Evolutionary conservation across 2,113 vertebrate genomes (phyloP).

Genomic region (Melospiza melodia): DNA sequence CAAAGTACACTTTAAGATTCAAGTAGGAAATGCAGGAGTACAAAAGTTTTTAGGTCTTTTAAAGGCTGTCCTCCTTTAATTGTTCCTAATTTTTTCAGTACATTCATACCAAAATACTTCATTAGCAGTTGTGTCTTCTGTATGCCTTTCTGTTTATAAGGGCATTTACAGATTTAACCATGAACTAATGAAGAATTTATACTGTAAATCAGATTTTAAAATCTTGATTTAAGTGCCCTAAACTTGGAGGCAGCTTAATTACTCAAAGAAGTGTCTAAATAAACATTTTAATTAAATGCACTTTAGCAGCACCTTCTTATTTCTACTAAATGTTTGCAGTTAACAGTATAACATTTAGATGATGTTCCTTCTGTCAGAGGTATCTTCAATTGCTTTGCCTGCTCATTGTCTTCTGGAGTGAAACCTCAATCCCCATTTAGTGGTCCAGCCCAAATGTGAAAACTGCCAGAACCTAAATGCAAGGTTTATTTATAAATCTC

Average conservation of each 20-base stretch:
- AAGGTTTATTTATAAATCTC: not conserved
- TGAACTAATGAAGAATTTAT: not conserved
- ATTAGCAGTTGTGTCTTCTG: not conserved
- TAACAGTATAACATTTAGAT: not conserved
- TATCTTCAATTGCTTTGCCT: not conserved
- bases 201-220: not conserved
- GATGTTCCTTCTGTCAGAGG: not conserved
- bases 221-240: not conserved
- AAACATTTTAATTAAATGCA: not conserved
- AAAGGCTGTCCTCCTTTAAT: not conserved
- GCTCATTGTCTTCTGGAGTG: not conserved
- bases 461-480: not conserved
- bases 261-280: not conserved
- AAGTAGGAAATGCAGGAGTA: not conserved
- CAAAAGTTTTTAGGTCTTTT: not conserved
- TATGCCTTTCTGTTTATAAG: not conserved
- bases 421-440: not conserved
- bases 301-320: not conserved
- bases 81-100: not conserved
- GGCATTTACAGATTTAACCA: not conserved
- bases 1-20: not conserved
- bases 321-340: not conserved
- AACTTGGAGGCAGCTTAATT: not conserved
- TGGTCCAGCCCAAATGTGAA: not conserved
- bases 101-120: not conserved